Evolutionary conservation across 2,113 vertebrate species (phyloP).

Genomic region (Candoia aspera): DNA sequence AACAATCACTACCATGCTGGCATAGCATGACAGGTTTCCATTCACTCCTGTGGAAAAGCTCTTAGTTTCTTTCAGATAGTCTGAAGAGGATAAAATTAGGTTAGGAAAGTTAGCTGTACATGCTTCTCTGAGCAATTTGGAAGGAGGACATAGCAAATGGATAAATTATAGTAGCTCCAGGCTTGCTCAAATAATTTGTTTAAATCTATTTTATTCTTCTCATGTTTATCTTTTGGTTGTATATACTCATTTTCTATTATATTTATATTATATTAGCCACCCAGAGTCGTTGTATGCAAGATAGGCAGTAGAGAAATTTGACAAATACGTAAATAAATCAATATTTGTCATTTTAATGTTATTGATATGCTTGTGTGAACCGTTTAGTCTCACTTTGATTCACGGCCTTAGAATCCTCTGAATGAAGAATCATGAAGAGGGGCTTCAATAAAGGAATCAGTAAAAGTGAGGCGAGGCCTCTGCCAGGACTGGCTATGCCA

Average conservation of each 20-base stretch:
- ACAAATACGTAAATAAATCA: no score
- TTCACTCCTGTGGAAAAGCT: not conserved
- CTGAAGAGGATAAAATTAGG: not conserved
- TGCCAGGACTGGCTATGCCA: not conserved
- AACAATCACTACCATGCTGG: not conserved
- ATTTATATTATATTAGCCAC: no score
- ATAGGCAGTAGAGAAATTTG: no score
- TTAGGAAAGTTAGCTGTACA: not conserved
- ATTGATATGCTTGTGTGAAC: not conserved
- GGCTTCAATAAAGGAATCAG: not conserved
- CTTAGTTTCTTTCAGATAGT: not conserved
- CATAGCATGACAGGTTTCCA: not conserved
- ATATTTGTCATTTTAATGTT: not conserved
- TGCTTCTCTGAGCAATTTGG: not conserved
- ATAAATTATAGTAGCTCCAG: not conserved
- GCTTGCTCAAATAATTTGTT: not conserved
- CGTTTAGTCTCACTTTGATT: not conserved
- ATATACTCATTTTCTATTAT: not conserved
- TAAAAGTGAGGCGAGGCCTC: not conserved
- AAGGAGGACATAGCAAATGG: not conserved
- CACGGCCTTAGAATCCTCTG: not conserved
- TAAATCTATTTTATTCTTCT: not conserved
- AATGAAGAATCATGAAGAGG: not conserved
- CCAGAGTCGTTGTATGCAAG: no score
- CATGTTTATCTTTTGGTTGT: not conserved